Conservation (phyloP, 2,113 vertebrate genomes). For the Ctenomys sociabilis region DNA sequence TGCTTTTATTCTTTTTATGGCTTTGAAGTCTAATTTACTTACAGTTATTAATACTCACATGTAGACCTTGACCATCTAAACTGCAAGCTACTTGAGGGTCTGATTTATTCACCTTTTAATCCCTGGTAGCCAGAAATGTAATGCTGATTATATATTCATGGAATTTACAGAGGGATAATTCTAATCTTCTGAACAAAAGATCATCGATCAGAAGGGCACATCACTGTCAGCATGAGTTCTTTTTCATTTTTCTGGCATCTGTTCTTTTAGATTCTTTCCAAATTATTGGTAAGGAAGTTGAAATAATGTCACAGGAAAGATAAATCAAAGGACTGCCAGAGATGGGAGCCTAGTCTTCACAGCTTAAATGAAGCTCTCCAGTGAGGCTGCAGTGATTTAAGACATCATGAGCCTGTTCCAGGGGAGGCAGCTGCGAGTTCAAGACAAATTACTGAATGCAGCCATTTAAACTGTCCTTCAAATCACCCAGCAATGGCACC, state of each 20-base stretch:
- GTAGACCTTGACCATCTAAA: not conserved
- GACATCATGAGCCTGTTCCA: not conserved
- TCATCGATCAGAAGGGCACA: not conserved
- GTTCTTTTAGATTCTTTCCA: not conserved
- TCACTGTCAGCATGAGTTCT: not conserved
- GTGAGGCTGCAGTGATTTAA: not conserved
- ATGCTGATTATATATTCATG: not conserved
- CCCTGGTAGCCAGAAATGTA: not conserved
- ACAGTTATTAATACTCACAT: not conserved
- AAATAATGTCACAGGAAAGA: not conserved
- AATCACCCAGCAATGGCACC: not conserved
- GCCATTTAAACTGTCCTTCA: not conserved
- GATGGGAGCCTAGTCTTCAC: not conserved
- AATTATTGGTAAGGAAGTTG: conserved; percentile 1
- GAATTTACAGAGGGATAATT: not conserved
- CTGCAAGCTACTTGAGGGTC: not conserved
- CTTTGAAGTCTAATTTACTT: not conserved
- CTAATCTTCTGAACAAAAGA: not conserved
- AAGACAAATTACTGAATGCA: not conserved
- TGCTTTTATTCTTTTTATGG: not conserved
- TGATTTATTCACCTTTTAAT: not conserved
- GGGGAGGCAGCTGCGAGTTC: not conserved
- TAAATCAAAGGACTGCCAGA: not conserved
- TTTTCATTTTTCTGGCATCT: not conserved
- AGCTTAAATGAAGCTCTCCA: not conserved